Evolutionary conservation across 1,140 invertebrate species (phyloP), one percentile per base, ranked within the genome.

Genomic region (Melitaea cinxia): DNA sequence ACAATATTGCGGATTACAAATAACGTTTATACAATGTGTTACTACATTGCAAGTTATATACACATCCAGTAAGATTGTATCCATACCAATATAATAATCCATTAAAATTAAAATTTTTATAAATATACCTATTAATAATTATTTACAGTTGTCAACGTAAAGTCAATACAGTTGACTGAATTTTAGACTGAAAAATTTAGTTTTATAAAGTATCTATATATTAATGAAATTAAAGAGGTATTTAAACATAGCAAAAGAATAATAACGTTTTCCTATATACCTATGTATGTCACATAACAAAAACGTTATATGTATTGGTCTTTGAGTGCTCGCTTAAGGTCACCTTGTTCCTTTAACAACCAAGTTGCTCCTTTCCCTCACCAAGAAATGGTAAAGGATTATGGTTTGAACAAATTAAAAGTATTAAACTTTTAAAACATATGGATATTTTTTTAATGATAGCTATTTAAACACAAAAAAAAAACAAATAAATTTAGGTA

Each of bases 1-100:
- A 78, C 74, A 71, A 47, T 47, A 73, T 76, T 37, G 62, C 66
- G 54, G 66, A 58, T 65, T 65, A 65, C 35, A 47, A 47, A 61
- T 57, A 50, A 63, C 63, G 63, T 58, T 70, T 58, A 57, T 45
- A 14, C 6, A 42, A 26, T 50, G 26, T 61, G 15, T 24, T 58
- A 55, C 50, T 50, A 21, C 1, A 47, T 12, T 47, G 23, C 23
- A 42, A 17, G 9, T 42, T 42, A 42, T 9, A 17, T 42, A 6
- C 9, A 17, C 17, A 42, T 5, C 10, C 10, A 12, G 7, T 30
- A 1, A 30, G 28, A n/a, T n/a, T n/a, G n/a, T n/a, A n/a, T n/a
- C n/a, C n/a, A n/a, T n/a, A n/a, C n/a, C n/a, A n/a, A n/a, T n/a
- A n/a, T n/a, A n/a, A n/a, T n/a, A n/a, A n/a, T n/a, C n/a, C n/a